Base-by-base conservation (phyloP, 2,888 invertebrate species). In the Conus canariensis region DNA sequence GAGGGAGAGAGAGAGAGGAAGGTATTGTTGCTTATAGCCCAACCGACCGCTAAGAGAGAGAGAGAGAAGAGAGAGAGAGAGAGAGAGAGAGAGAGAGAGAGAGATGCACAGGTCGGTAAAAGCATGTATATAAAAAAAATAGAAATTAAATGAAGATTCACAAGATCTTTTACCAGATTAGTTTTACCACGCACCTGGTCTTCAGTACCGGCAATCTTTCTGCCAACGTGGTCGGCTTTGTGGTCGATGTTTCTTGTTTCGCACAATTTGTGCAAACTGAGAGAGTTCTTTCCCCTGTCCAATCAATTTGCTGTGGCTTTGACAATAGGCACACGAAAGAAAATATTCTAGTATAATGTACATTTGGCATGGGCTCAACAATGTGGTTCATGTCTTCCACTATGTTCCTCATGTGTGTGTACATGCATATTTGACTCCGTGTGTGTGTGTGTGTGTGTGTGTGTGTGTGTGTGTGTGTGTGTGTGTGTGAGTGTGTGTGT, bases 231-330 rank as follows among this genome's bases (percentile, higher is more conserved):
- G 30, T 80, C 45, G 45, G 14, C 12, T 10, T 25, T 12, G 9
- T 80, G 80, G 80, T 80, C 80, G 80, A 80, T 80, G 74, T 80
- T 45, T 45, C 14, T 80, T 0, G 19, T 80, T 80, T 80, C 80
- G 19, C 22, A 22, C 30, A 45, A 45, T 45, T 10, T 22, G 45
- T 45, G 80, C 45, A 25, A 14, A 14, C 14, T 45, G 45, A 10
- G 5, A 45, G 80, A 80, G 80, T 80, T 10, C 10, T 45, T 80
- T 80, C 80, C 80, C 80, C 80, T 80, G 80, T 12, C 8, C 22
- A 80, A 80, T 30, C 70, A 74, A 74, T 74, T 74, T 19, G 30
- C 16, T 0, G 30, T 12, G 14, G 25, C 77, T 5, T 5, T 25
- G 22, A 45, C 80, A 14, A 80, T 4, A 80, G 80, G 80, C 80